Conservation (phyloP, 2,797 vertebrate species). For the Allobates femoralis region DNA sequence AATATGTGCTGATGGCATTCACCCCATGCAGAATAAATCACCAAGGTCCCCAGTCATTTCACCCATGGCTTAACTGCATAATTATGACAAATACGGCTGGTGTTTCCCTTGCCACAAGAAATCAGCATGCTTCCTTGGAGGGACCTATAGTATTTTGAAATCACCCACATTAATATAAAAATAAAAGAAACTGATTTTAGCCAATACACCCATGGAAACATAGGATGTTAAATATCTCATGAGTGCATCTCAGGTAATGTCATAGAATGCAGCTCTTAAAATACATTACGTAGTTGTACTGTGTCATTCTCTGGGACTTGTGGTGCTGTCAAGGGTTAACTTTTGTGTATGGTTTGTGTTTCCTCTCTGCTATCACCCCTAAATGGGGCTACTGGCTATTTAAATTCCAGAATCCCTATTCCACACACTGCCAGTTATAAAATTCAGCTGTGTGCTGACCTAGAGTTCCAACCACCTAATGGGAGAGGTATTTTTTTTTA, state of each 20-base stretch:
- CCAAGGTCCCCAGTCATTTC: conserved; percentile 68
- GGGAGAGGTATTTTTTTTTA: too few species aligned
- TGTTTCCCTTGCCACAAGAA: conserved; percentile 57
- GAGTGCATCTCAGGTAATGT: neutral
- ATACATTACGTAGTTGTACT: too few species aligned
- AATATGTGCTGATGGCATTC: conserved; percentile 71
- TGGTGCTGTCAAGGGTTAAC: too few species aligned
- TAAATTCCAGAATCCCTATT: too few species aligned
- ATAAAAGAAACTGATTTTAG: conserved; percentile 29
- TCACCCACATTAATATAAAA: conserved; percentile 39
- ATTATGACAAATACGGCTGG: conserved; percentile 62
- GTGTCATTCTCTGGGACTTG: too few species aligned
- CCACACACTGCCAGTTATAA: too few species aligned
- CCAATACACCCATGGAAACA: neutral
- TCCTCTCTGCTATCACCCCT: too few species aligned
- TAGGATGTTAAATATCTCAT: neutral
- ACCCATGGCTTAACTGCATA: conserved; percentile 63
- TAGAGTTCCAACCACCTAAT: too few species aligned
- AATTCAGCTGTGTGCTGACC: too few species aligned
- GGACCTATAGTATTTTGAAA: conserved; percentile 31
- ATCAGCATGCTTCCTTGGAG: conserved; percentile 30
- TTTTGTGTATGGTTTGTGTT: too few species aligned
- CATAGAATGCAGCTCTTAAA: neutral
- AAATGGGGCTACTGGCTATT: too few species aligned
- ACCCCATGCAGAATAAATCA: conserved; percentile 74